Conservation (phyloP, 2,888 invertebrate species). For the Acrobasis suavella region DNA sequence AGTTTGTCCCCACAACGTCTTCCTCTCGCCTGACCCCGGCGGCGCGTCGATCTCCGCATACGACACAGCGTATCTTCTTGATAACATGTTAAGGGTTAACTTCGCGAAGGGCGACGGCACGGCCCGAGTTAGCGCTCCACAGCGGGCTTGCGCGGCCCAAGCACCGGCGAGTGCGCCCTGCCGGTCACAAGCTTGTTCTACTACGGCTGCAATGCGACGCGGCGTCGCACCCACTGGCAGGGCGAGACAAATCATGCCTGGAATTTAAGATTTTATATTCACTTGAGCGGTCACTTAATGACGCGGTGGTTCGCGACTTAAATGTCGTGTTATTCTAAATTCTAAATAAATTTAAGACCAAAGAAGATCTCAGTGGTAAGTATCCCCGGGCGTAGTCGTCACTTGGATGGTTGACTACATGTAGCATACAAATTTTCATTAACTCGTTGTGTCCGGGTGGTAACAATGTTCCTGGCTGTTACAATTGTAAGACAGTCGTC, state of each 20-base stretch:
- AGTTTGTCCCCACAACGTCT: constrained; percentile 85
- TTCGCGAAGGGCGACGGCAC: constrained; percentile 81
- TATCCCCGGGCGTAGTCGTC: too few relatives aligned
- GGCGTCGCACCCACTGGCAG: constrained; percentile 81
- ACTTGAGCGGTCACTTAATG: too few relatives aligned
- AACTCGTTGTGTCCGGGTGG: too few relatives aligned
- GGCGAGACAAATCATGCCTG: constrained; percentile 85
- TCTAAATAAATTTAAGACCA: too few relatives aligned
- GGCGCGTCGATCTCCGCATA: constrained; percentile 83
- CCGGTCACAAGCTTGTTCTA: constrained; percentile 65
- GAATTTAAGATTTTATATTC: constrained; percentile 34
- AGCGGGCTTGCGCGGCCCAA: constrained; percentile 73
- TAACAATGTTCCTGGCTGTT: too few relatives aligned
- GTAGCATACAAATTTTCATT: too few relatives aligned
- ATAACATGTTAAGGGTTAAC: constrained; percentile 83
- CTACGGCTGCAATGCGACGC: constrained; percentile 60
- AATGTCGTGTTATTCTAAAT: too few relatives aligned
- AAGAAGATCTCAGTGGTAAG: too few relatives aligned
- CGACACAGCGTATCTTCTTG: constrained; percentile 85
- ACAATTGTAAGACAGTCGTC: too few relatives aligned
- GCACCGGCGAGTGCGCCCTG: constrained; percentile 78
- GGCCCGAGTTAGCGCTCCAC: constrained; percentile 83
- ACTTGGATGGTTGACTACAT: too few relatives aligned
- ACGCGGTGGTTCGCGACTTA: too few relatives aligned
- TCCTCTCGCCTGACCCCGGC: constrained; percentile 62